Evolutionary conservation across 2,888 invertebrate genomes (phyloP).

Genomic region (Dicycla oo): DNA sequence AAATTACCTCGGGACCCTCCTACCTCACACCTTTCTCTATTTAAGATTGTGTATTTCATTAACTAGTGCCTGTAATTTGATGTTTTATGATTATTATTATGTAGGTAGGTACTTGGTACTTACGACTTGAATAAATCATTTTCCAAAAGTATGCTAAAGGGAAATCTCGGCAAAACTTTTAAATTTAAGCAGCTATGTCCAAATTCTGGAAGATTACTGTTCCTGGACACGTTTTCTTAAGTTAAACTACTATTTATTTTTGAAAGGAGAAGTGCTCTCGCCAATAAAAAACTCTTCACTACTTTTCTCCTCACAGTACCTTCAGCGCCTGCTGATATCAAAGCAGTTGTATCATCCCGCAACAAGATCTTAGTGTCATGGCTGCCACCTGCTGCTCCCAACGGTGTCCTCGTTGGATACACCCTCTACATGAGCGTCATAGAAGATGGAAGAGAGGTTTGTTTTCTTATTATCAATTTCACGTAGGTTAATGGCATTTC

Average conservation of each 20-base stretch:
- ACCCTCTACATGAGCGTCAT: conserved; percentile 95
- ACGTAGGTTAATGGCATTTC: conserved; percentile 6
- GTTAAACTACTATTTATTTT: too few species aligned
- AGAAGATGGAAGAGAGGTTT: conserved; percentile 93
- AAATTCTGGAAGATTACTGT: too few species aligned
- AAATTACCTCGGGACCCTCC: neutral
- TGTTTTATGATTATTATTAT: too few species aligned
- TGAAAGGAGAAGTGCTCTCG: too few species aligned
- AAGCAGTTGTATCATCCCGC: conserved; percentile 96
- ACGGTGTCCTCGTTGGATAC: conserved; percentile 96
- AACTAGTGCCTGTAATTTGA: too few species aligned
- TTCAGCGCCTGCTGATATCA: conserved; percentile 96
- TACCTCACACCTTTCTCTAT: neutral
- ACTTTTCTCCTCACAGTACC: conserved; percentile 91
- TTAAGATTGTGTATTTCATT: too few species aligned
- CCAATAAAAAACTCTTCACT: neutral
- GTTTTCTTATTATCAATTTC: conserved; percentile 15
- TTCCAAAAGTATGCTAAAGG: too few species aligned
- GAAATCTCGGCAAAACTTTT: too few species aligned
- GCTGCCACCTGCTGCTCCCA: conserved; percentile 96
- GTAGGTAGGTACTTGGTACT: too few species aligned
- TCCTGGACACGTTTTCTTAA: too few species aligned
- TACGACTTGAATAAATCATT: too few species aligned
- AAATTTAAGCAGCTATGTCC: too few species aligned
- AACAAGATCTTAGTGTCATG: conserved; percentile 97